Percentiles rank a stretch among this genome's conserved stretches.
Evolutionary conservation across 2,888 invertebrate genomes (phyloP).

Genomic region (Ichneumoninae sp.): DNA sequence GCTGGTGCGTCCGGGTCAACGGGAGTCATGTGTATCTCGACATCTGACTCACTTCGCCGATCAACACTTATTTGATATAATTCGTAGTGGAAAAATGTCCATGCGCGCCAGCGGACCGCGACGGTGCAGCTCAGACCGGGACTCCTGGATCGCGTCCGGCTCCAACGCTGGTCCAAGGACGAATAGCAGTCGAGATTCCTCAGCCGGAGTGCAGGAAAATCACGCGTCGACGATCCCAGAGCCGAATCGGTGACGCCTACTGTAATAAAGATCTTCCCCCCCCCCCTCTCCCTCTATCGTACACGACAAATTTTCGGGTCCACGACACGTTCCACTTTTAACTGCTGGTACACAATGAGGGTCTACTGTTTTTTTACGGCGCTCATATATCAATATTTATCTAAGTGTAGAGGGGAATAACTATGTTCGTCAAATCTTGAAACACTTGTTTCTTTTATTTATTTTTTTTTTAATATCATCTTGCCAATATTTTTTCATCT

Average conservation of each 20-base stretch:
- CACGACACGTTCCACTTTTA: not conserved
- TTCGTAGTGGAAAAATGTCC: not conserved
- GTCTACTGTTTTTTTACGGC: not conserved
- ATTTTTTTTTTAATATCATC: not conserved
- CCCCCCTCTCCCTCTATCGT: not conserved
- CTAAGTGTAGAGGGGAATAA: not conserved
- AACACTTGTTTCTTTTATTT: not conserved
- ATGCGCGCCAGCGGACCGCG: not conserved
- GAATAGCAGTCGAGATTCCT: not conserved
- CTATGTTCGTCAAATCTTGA: not conserved
- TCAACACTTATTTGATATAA: not conserved
- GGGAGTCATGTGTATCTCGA: conserved; percentile 4
- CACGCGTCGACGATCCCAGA: not conserved
- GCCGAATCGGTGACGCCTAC: conserved; percentile 17
- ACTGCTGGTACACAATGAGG: not conserved
- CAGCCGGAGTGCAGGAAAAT: conserved; percentile 3
- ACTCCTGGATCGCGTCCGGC: conserved; percentile 3
- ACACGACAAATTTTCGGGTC: conserved; percentile 6
- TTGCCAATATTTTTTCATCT: not conserved
- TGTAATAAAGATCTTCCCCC: not conserved
- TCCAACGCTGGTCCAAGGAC: conserved; percentile 1
- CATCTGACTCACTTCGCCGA: not conserved
- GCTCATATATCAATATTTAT: not conserved
- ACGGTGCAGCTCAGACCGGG: not conserved
- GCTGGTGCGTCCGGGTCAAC: conserved; percentile 31